Conservation (phyloP, 2,797 vertebrate genomes). For the Danio aesculapii region DNA sequence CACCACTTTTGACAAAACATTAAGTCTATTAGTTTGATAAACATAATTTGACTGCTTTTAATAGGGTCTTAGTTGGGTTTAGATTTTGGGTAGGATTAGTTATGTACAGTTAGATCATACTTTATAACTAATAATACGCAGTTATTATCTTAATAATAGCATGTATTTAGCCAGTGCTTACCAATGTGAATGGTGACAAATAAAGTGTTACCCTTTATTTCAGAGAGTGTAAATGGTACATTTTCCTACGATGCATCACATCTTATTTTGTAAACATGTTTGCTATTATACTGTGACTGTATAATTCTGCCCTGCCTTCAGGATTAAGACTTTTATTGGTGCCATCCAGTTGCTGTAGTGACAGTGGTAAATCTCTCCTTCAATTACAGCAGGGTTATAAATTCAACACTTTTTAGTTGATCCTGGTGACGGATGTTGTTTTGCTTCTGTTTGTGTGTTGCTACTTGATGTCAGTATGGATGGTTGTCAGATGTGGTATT, state of each 20-base stretch:
- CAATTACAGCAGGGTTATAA: constrained; percentile 62
- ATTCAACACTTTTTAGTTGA: constrained; percentile 67
- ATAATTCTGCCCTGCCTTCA: neutral
- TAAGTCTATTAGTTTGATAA: no score
- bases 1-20: no score
- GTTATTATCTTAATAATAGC: no score
- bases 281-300: neutral
- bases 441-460: constrained; percentile 71
- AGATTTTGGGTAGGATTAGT: no score
- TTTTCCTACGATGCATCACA: neutral
- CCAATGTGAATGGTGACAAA: no score
- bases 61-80: no score
- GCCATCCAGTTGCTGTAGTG: neutral
- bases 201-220: no score
- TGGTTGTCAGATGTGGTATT: neutral
- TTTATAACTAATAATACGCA: no score
- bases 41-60: no score
- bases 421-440: constrained; percentile 74
- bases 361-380: constrained; percentile 56
- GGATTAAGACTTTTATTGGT: neutral
- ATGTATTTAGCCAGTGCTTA: no score
- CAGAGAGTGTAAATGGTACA: no score
- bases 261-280: neutral
- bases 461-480: constrained; percentile 71
- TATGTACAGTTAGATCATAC: no score